Conservation (phyloP, 2,113 vertebrate genomes). For the Pygoscelis adeliae region DNA sequence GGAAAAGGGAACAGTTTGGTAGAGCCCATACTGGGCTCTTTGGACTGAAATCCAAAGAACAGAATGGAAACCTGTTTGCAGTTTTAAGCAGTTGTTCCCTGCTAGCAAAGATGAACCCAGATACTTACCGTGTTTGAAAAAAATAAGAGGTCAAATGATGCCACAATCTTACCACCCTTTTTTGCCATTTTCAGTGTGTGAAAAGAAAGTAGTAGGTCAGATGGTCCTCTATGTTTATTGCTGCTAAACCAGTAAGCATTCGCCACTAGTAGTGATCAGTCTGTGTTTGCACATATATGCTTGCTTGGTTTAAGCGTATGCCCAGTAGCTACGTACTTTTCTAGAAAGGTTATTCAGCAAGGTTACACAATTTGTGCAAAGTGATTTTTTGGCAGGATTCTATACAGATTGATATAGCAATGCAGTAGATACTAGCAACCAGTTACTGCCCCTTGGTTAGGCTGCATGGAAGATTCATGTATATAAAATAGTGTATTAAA, state of each 20-base stretch:
- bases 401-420: slow-evolving; percentile 56
- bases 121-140: neutral
- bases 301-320: neutral
- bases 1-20: neutral
- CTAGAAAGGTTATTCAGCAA: slow-evolving; percentile 46
- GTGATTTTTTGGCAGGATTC: slow-evolving; percentile 56
- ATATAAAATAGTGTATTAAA: slow-evolving; percentile 84
- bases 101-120: neutral
- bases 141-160: neutral
- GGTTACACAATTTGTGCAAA: slow-evolving; percentile 47
- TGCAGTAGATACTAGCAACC: slow-evolving; percentile 32
- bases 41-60: neutral
- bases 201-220: neutral
- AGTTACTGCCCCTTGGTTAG: slow-evolving; percentile 62
- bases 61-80: neutral
- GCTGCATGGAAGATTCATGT: slow-evolving; percentile 73
- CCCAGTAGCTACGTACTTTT: neutral
- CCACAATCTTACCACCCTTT: neutral
- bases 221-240: neutral
- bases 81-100: neutral
- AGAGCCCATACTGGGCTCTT: neutral
- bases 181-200: neutral
- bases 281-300: neutral
- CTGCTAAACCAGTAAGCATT: neutral
- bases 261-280: neutral